Evolutionary conservation across 2,888 invertebrate species (phyloP), one percentile per base, ranked within the genome.

Genomic region (Adineta ricciae): DNA sequence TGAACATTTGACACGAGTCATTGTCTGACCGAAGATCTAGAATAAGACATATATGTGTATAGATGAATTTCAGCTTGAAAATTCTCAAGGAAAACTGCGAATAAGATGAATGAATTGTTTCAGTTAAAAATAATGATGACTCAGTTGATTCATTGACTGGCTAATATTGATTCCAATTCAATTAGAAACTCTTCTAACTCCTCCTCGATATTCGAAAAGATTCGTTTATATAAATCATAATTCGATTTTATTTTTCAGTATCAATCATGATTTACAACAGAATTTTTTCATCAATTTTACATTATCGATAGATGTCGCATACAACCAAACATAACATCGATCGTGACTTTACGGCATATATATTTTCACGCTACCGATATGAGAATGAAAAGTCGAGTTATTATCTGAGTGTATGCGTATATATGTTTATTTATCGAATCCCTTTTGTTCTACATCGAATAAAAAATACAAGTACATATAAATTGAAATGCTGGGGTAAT

Each of bases 1-100:
- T 24, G 73, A 36, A 24, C 73, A 78, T 78, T 78, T 78, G 21
- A 78, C 41, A 78, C 73, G 73, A 21, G 73, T 78, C 73, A 78
- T 78, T 64, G 64, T 64, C 64, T 64, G 64, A 64, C 32, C 64
- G 64, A 64, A 64, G 27, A 64, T 64, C 64, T 64, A 64, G 16
- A 64, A 64, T 16, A 46, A 46, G 5, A 46, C 46, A 46, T 46
- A 46, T 64, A 27, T 64, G 1, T 9, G 11, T n/a, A 56, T 4
- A 27, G 4, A 32, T 64, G 8, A 16, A 16, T 14, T 32, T 9
- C 14, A 27, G 8, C 5, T 46, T 46, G 16, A 27, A 16, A 16
- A 27, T 32, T 16, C 27, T 64, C 16, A 64, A 32, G 27, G 14
- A 32, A 64, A 64, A 64, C n/a, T 16, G 27, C 16, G 11, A 32